Conservation (phyloP, 2,113 vertebrate genomes). For the Chrysochloris asiatica region DNA sequence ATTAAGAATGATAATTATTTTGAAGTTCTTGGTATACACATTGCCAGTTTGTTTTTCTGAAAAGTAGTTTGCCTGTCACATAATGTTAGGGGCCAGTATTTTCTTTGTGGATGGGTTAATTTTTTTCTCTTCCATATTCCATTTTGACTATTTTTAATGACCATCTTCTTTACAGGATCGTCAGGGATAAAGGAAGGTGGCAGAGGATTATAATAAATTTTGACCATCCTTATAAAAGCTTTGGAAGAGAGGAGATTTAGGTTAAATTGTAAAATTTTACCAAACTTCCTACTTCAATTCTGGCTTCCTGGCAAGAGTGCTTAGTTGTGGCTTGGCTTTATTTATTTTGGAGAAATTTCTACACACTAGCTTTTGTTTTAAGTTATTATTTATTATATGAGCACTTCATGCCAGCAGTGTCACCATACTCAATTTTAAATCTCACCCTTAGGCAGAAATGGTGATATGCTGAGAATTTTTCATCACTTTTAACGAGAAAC, state of each 20-base stretch:
- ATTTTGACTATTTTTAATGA: constrained; percentile 2
- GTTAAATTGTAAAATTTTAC: constrained; percentile 35
- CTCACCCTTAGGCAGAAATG: not conserved
- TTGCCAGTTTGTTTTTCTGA: constrained; percentile 3
- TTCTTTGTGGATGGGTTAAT: not conserved
- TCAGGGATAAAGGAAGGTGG: not conserved
- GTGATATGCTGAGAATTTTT: not conserved
- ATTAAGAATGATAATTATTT: not conserved
- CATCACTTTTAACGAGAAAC: not conserved
- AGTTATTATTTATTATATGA: constrained; percentile 20
- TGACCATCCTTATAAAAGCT: constrained; percentile 24
- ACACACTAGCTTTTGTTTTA: not conserved
- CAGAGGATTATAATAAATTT: not conserved
- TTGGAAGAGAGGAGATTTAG: constrained; percentile 30
- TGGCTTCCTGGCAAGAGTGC: constrained; percentile 29
- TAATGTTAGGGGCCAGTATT: not conserved
- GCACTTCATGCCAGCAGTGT: not conserved
- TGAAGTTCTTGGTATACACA: not conserved
- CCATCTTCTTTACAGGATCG: not conserved
- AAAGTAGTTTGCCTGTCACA: constrained; percentile 31
- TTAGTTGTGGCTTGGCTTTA: not conserved
- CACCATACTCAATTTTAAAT: not conserved
- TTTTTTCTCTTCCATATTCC: not conserved
- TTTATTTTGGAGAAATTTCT: constrained; percentile 50
- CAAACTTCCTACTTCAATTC: not conserved